Evolutionary conservation across 1,140 invertebrate genomes (phyloP), one percentile per base, ranked within the genome.

Genomic region (Drosophila subpulchrella): DNA sequence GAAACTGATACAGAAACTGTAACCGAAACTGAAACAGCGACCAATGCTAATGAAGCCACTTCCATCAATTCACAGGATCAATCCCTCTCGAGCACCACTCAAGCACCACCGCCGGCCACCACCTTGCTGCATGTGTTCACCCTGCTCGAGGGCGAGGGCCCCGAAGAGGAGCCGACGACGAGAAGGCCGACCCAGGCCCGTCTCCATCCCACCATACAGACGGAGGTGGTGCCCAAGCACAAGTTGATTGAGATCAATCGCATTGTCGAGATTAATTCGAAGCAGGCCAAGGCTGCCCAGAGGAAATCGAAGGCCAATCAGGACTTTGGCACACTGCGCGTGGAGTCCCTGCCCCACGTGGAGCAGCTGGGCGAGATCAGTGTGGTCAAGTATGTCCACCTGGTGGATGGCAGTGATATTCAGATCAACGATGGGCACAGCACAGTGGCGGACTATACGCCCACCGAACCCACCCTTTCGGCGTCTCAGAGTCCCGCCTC

Each of bases 291-390:
- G 90, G 61, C 93, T 50, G 92, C 93, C 32, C 92, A 93, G 51
- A 78, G 94, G 24, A 94, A 94, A 61, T 94, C 93, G 53, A 94
- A 94, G 66, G 94, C 94, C 73, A 93, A 94, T 79, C 93, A 93
- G 36, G 93, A 92, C 34, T 89, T 93, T 20, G 66, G 74, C 17
- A 51, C 42, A 0, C 12, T 94, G 36, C 93, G 93, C 51, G 91
- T 94, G 46, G 94, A 94, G 78, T 93, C 93, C 54, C 92, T 94
- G 81, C 94, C 94, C 6, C 93, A 93, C 10, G 81, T 95, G 3
- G 94, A 95, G 81, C 94, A 94, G 93, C 94, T 95, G 61, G 95
- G 95, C 57, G 95, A 95, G 91, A 94, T 95, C 0, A 95, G 94
- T 88, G 93, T 95, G 75, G 94, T 94, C 54, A 95, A 94, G 62